Evolutionary conservation across 1,140 invertebrate genomes (phyloP).

Genomic region (Apolygus lucorum): DNA sequence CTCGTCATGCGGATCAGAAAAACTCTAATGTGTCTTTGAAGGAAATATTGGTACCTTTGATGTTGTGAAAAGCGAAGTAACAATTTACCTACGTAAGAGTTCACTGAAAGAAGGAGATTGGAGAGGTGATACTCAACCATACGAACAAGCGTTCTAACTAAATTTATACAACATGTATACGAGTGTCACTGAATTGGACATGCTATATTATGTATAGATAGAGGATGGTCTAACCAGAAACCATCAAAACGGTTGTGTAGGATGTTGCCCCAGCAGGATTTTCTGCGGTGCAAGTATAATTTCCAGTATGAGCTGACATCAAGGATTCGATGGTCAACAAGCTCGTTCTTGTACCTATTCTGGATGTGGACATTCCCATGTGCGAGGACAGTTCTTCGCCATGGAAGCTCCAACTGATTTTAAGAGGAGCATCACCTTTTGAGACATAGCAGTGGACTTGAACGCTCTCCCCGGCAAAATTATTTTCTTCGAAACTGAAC

Average conservation of each 20-base stretch:
- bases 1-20: too few species aligned
- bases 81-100: too few species aligned
- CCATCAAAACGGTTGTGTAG: slow-evolving; percentile 45
- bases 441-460: slow-evolving; percentile 67
- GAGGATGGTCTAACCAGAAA: slow-evolving; percentile 32
- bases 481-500: slow-evolving; percentile 52
- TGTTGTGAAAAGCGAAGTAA: too few species aligned
- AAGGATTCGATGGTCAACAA: slow-evolving; percentile 42
- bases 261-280: slow-evolving; percentile 42
- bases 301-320: slow-evolving; percentile 54
- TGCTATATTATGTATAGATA: too few species aligned
- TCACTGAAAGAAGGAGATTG: too few species aligned
- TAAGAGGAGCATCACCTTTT: slow-evolving; percentile 73
- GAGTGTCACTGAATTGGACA: background rate
- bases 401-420: slow-evolving; percentile 63
- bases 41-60: too few species aligned
- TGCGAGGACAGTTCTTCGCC: slow-evolving; percentile 33
- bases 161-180: too few species aligned
- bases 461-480: slow-evolving; percentile 52
- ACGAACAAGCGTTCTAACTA: background rate
- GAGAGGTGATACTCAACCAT: too few species aligned
- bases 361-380: slow-evolving; percentile 39
- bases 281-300: slow-evolving; percentile 68
- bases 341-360: slow-evolving; percentile 52
- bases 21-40: too few species aligned